A percentile compares a stretch with the other conserved stretches of the same genome.
Evolutionary conservation across 2,888 invertebrate species (phyloP).

Genomic region (Sarcophaga carnaria): DNA sequence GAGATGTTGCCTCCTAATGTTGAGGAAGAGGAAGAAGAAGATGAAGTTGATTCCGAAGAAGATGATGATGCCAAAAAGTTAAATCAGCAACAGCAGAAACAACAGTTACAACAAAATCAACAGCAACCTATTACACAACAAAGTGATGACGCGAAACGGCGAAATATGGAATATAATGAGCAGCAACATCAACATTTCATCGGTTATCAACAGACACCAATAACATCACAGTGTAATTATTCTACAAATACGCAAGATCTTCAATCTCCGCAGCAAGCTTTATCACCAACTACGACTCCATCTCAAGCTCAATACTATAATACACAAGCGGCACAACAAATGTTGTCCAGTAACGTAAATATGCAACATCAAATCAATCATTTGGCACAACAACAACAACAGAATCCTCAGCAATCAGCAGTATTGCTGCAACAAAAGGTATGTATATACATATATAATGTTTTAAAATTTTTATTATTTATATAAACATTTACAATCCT

Average conservation of each 20-base stretch:
- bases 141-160: conserved; percentile 32
- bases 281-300: conserved; percentile 60
- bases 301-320: conserved; percentile 58
- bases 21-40: conserved; percentile 80
- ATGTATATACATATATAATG: conserved; percentile 35
- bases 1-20: conserved; percentile 80
- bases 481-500: too few relatives aligned
- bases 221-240: conserved; percentile 39
- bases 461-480: too few relatives aligned
- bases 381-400: conserved; percentile 70
- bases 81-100: conserved; percentile 80
- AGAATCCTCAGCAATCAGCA: conserved; percentile 69
- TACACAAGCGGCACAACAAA: conserved; percentile 49
- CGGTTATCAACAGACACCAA: conserved; percentile 32
- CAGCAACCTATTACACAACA: conserved; percentile 35
- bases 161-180: conserved; percentile 48
- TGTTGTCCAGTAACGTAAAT: conserved; percentile 48
- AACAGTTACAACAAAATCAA: conserved; percentile 42
- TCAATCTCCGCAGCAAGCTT: conserved; percentile 41
- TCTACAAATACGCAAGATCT: conserved; percentile 28
- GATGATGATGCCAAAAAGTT: conserved; percentile 75
- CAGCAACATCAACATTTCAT: conserved; percentile 72
- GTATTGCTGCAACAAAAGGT: conserved; percentile 68
- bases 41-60: conserved; percentile 74
- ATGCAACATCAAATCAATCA: conserved; percentile 63